Evolutionary conservation across 2,113 vertebrate species (phyloP).

Genomic region (Macrotis lagotis): DNA sequence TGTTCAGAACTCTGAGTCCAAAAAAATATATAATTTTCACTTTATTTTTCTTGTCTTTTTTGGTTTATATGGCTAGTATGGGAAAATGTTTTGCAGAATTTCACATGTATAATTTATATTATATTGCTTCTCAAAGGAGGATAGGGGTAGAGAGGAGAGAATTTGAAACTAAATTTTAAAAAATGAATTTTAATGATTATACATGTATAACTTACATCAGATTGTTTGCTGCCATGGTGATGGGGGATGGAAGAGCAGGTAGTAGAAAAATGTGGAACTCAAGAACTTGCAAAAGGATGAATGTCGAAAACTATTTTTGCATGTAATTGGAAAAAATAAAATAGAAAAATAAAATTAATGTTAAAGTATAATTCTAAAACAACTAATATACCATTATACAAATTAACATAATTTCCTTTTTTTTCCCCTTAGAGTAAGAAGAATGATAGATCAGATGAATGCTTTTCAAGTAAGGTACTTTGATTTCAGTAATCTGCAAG

Average conservation of each 20-base stretch:
- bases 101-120: neutral
- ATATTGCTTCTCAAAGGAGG: neutral
- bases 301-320: too few species aligned
- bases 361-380: neutral
- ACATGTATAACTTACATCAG: too few species aligned
- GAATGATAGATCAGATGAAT: neutral
- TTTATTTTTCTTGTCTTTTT: neutral
- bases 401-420: neutral
- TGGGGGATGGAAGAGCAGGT: too few species aligned
- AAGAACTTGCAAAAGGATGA: too few species aligned
- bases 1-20: neutral
- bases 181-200: neutral
- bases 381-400: neutral
- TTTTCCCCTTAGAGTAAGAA: neutral
- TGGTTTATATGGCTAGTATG: neutral
- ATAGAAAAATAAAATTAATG: too few species aligned
- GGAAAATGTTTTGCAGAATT: neutral
- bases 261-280: too few species aligned
- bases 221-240: too few species aligned
- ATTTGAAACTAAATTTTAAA: neutral
- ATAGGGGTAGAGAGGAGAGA: neutral
- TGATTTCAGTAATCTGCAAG: neutral
- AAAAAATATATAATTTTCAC: neutral
- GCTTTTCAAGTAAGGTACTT: neutral
- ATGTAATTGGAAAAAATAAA: too few species aligned